Base-by-base conservation (phyloP, 1,140 invertebrate genomes). In the Aphidius ervi region DNA sequence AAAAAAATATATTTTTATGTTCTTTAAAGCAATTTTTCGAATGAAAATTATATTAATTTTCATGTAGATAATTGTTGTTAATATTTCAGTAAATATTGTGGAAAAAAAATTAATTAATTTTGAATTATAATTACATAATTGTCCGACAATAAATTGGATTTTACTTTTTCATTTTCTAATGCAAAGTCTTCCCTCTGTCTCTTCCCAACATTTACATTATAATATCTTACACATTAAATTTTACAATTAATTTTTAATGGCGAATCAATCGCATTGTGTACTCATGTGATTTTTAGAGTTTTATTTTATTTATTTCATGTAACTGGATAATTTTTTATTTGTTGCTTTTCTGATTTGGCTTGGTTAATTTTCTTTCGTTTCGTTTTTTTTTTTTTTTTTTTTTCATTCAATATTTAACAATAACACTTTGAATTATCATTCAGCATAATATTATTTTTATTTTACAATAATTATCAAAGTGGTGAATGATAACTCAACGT, bases 261-360 rank as follows among this genome's bases (percentile, higher is more conserved):
- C 52, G 52, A 54, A 54, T 54, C 52, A 41, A 54, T 42, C 52
- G 40, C 52, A 54, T 42, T 40, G 52, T 42, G 39, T 54, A 41
- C 23, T 31, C 23, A 31, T 52, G 5, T 50, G 23, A 9, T 23
- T 37, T 31, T 41, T 42, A 16, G 31, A 40, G 9, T 53, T 40
- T 40, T 31, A 42, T 42, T 54, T 16, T 39, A 40, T 54, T 37
- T 41, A 39, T 10, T 54, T 54, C 9, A 16, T 40, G 40, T 54
- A 40, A 54, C 50, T 53, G 37, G 5, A 54, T 42, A 42, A 54
- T 54, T 54, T 40, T 16, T 41, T n/a, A 54, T 42, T 54, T 42
- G 4, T 43, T 43, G 7, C 16, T 10, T 16, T 41, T 40, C 42
- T 42, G 39, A 41, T 40, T 16, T 10, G 16, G 40, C 4, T 42